Conservation (phyloP, 2,113 vertebrate genomes). For the Symphodus melops region DNA sequence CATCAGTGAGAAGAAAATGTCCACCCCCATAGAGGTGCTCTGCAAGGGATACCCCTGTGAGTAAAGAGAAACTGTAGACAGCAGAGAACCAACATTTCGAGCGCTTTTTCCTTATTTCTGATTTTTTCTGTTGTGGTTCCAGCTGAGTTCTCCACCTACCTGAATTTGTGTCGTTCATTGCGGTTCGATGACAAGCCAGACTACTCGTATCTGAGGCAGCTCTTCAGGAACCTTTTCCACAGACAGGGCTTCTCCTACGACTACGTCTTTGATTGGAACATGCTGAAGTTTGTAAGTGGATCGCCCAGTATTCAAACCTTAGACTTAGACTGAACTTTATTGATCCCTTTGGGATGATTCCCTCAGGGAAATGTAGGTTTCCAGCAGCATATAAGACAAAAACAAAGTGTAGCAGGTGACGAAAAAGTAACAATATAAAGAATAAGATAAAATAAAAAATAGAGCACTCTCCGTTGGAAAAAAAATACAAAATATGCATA, state of each 20-base stretch:
- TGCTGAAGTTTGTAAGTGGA: slow-evolving; percentile 98
- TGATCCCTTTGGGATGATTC: too few species aligned
- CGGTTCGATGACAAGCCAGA: slow-evolving; percentile 97
- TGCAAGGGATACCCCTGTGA: slow-evolving; percentile 99
- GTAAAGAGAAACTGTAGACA: slow-evolving; percentile 61
- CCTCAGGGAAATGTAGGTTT: too few species aligned
- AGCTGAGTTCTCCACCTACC: slow-evolving; percentile 97
- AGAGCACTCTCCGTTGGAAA: too few species aligned
- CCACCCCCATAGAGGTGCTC: slow-evolving; percentile 96
- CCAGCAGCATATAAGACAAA: too few species aligned
- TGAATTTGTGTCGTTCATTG: slow-evolving; percentile 97
- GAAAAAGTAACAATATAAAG: too few species aligned
- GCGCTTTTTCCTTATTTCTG: too few species aligned
- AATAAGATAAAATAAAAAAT: too few species aligned
- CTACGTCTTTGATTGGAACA: slow-evolving; percentile 99
- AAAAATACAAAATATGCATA: too few species aligned
- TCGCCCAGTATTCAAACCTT: neutral
- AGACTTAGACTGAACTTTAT: too few species aligned
- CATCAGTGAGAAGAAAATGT: slow-evolving; percentile 99
- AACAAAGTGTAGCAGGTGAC: too few species aligned
- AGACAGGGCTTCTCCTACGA: slow-evolving; percentile 98
- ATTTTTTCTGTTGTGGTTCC: neutral
- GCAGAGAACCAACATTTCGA: too few species aligned
- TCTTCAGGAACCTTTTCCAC: slow-evolving; percentile 98
- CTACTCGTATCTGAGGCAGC: slow-evolving; percentile 95